These are phyloP conservation scores for Paramuricea clavata DNA, from an alignment of 92 coral and sea anemone species.

Conservation along the genomic window DNA sequence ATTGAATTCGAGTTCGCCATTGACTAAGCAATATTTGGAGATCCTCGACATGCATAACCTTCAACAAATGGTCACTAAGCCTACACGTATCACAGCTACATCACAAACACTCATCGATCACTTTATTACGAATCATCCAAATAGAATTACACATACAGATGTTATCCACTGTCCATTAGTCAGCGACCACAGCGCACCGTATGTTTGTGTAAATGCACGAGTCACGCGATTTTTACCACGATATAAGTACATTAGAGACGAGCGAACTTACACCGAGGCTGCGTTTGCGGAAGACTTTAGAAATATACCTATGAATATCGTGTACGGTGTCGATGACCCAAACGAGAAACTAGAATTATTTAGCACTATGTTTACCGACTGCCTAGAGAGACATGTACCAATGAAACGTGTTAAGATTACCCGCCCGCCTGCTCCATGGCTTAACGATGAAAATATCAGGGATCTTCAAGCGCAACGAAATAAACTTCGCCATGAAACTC, in stretches of 20 bases:
- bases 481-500: slow-evolving; percentile 29
- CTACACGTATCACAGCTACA: slow-evolving; percentile 46
- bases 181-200: slow-evolving; percentile 50
- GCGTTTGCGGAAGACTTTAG: slow-evolving; percentile 19
- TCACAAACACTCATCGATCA: slow-evolving; percentile 41
- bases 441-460: slow-evolving; percentile 16
- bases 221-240: slow-evolving; percentile 51
- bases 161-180: slow-evolving; percentile 46
- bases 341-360: slow-evolving; percentile 12
- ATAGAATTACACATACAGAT: slow-evolving; percentile 44
- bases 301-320: slow-evolving; percentile 37
- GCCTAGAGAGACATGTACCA: slow-evolving; percentile 33
- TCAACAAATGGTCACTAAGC: slow-evolving; percentile 36
- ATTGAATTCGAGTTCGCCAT: neutral
- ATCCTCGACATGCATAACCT: slow-evolving; percentile 15
- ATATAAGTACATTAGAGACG: neutral
- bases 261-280: slow-evolving; percentile 22
- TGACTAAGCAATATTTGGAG: slow-evolving; percentile 21
- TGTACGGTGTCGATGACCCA: slow-evolving; percentile 42
- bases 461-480: slow-evolving; percentile 31
- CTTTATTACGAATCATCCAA: slow-evolving; percentile 40
- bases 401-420: slow-evolving; percentile 34
- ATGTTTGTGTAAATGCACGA: slow-evolving; percentile 48
- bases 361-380: slow-evolving; percentile 1
- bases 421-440: slow-evolving; percentile 48